A percentile compares a stretch with the other conserved stretches of the same genome.
Conservation (phyloP, 2,888 invertebrate species). For the Dasysyrphus tricinctus region DNA sequence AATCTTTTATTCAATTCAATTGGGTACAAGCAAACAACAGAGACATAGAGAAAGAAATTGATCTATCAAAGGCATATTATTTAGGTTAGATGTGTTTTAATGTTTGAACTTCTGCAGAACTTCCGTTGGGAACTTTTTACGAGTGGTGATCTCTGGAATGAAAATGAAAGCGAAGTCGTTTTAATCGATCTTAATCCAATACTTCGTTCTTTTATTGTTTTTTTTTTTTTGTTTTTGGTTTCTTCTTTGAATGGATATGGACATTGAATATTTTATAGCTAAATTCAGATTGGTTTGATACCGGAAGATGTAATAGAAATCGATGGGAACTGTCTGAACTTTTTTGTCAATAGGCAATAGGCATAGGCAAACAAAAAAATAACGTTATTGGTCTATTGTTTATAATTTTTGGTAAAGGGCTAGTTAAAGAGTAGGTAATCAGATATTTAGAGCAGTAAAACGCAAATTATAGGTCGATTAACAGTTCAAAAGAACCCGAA, state of each 20-base stretch:
- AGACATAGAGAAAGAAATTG: constrained; percentile 10
- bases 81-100: constrained; percentile 22
- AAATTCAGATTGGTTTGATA: neutral
- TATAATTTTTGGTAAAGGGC: neutral
- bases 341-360: neutral
- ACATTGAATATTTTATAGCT: constrained; percentile 21
- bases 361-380: neutral
- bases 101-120: constrained; percentile 12
- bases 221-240: neutral
- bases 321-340: constrained; percentile 6
- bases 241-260: constrained; percentile 4
- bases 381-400: constrained; percentile 11
- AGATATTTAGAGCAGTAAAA: neutral
- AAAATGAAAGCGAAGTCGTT: constrained; percentile 30
- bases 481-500: neutral
- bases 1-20: constrained; percentile 15
- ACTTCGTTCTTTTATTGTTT: neutral
- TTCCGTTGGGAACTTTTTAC: constrained; percentile 31
- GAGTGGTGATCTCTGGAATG: neutral
- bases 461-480: neutral
- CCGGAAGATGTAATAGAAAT: constrained; percentile 29
- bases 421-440: neutral
- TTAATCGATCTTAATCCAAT: neutral
- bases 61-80: constrained; percentile 10
- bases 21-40: neutral